Evolutionary conservation across 2,888 invertebrate species (phyloP), one percentile per base, ranked within the genome.

Genomic region (Trachelus tabidus): DNA sequence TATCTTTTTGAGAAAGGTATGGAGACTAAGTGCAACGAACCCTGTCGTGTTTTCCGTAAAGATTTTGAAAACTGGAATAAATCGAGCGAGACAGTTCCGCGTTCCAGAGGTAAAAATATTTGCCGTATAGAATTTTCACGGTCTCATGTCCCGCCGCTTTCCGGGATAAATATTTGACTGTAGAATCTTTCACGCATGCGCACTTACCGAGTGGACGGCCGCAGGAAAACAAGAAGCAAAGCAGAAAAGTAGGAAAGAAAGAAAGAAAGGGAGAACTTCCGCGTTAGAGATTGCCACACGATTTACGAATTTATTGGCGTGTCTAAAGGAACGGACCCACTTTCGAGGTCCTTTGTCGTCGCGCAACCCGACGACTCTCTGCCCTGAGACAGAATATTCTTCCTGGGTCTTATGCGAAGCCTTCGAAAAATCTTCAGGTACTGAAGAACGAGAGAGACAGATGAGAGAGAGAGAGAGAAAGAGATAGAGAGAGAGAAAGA

Each of bases 271-370:
- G 74, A 75, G 75, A 73, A 82, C 79, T 77, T 77, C 77, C 77
- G 77, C 75, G 77, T 77, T 77, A 34, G 75, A 33, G 77, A 77
- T 77, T 37, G 33, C 71, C 68, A 78, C 75, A 77, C 75, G 76
- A 83, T 83, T 82, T 80, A 77, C 77, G 79, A 84, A 86, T 87
- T 87, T 87, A 87, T 86, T 83, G 82, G 83, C 85, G 82, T 87
- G 77, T 79, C 85, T 81, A 85, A 86, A 83, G 80, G 80, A 33
- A 75, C 75, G 79, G 76, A 69, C 77, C 73, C 75, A 78, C 76
- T 79, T 79, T 79, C 75, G 79, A 77, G 75, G 34, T 73, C 69
- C 74, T 30, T 77, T 74, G 71, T 78, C 73, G 30, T 40, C 12
- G 31, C 71, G 71, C 56, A 56, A 56, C 56, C 56, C 56, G 56